A percentile compares a stretch with the other conserved stretches of the same genome.
These are phyloP conservation scores for Oryctolagus cuniculus DNA, from an alignment of 2,113 vertebrate species.

Conservation along the genomic window DNA sequence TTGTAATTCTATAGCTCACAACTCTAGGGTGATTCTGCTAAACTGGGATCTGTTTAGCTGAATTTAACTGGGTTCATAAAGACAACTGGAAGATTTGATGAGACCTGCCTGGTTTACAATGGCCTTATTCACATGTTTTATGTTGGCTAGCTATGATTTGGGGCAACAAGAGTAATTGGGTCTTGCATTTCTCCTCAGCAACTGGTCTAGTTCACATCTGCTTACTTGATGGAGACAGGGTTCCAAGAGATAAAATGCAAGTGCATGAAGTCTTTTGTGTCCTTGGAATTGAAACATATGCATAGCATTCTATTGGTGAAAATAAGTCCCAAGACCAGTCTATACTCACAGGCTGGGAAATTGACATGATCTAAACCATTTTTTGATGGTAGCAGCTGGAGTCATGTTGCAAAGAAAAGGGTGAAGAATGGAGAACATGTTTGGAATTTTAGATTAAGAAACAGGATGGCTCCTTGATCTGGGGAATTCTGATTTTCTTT, in stretches of 20 bases:
- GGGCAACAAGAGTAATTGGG: not conserved
- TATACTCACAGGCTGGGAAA: not conserved
- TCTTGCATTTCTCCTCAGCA: not conserved
- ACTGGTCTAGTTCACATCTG: not conserved
- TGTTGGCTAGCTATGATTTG: not conserved
- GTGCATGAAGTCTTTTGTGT: not conserved
- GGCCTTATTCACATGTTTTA: not conserved
- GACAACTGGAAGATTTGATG: not conserved
- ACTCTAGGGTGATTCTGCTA: not conserved
- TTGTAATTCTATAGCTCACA: not conserved
- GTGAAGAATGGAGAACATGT: not conserved
- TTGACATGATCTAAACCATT: too few relatives aligned
- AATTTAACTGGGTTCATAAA: not conserved
- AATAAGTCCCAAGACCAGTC: not conserved
- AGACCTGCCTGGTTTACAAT: not conserved
- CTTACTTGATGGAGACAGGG: not conserved
- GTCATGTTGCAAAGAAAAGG: not conserved
- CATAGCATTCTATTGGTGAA: not conserved
- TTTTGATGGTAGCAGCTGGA: not conserved
- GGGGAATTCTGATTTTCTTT: not conserved
- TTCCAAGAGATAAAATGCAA: not conserved
- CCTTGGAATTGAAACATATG: not conserved
- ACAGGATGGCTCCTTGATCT: not conserved
- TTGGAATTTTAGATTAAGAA: not conserved
- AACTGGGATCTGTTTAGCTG: not conserved